Conservation (phyloP, 2,888 invertebrate genomes). For the Cataglyphis altisquamis region DNA sequence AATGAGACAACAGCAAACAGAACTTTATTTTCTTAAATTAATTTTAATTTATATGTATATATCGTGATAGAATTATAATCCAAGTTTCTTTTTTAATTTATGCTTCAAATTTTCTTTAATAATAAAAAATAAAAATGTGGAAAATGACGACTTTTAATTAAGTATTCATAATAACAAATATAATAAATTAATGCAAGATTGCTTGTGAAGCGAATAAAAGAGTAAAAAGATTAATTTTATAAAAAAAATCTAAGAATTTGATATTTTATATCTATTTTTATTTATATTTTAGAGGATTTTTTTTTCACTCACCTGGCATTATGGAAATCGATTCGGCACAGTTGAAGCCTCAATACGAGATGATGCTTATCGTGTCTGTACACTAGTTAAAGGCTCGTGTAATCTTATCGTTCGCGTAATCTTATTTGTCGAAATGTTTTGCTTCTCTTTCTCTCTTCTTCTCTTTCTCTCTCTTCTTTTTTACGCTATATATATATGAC, state of each 20-base stretch:
- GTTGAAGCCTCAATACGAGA: slow-evolving; percentile 58
- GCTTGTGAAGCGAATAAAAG: background rate
- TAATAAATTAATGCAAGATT: background rate
- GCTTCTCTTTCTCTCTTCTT: slow-evolving; percentile 24
- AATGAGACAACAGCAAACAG: background rate
- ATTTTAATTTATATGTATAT: background rate
- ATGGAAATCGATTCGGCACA: slow-evolving; percentile 49
- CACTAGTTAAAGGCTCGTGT: slow-evolving; percentile 72
- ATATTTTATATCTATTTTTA: background rate
- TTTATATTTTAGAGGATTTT: background rate
- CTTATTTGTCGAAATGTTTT: slow-evolving; percentile 64
- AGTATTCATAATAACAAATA: background rate
- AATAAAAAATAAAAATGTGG: background rate
- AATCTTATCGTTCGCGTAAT: slow-evolving; percentile 77
- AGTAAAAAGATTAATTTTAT: background rate
- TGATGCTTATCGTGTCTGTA: slow-evolving; percentile 69
- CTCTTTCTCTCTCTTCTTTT: background rate
- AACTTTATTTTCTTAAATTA: background rate
- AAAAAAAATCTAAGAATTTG: background rate
- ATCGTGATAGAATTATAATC: background rate
- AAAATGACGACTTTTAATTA: background rate
- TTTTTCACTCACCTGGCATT: slow-evolving; percentile 76
- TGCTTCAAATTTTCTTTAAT: background rate
- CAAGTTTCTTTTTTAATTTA: background rate
- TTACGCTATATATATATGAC: background rate